Conservation (phyloP, 2,888 invertebrate genomes). For the Xestobium rufovillosum region DNA sequence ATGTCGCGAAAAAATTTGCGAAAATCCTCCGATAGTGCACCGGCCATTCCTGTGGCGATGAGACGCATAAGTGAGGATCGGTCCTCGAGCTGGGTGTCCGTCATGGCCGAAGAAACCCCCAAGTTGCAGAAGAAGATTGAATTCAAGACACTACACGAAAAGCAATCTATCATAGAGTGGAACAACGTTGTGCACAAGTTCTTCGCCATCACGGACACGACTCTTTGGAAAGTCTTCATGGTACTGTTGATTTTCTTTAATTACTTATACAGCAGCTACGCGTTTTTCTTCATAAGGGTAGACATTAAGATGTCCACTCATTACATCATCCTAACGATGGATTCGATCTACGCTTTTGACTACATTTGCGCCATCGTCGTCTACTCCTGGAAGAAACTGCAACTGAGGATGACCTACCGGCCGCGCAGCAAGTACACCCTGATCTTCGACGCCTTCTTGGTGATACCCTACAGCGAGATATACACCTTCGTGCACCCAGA, state of each 20-base stretch:
- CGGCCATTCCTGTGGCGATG: too few species aligned
- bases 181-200: not conserved
- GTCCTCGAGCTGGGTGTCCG: not conserved
- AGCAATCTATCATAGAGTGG: not conserved
- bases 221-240: not conserved
- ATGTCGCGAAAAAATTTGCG: too few species aligned
- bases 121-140: not conserved
- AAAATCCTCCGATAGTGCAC: too few species aligned
- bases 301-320: not conserved
- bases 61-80: too few species aligned
- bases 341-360: conserved; percentile 1
- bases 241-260: not conserved
- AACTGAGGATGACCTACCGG: not conserved
- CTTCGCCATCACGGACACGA: not conserved
- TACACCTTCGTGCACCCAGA: not conserved
- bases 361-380: not conserved
- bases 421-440: not conserved
- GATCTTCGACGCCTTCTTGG: not conserved
- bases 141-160: not conserved
- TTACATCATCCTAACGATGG: not conserved
- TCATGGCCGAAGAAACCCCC: not conserved
- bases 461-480: not conserved
- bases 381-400: not conserved
- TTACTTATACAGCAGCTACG: not conserved
- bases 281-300: not conserved